These are phyloP conservation scores for Montipora foliosa DNA, from an alignment of 64 coral and sea anemone genomes.

Conservation along the genomic window DNA sequence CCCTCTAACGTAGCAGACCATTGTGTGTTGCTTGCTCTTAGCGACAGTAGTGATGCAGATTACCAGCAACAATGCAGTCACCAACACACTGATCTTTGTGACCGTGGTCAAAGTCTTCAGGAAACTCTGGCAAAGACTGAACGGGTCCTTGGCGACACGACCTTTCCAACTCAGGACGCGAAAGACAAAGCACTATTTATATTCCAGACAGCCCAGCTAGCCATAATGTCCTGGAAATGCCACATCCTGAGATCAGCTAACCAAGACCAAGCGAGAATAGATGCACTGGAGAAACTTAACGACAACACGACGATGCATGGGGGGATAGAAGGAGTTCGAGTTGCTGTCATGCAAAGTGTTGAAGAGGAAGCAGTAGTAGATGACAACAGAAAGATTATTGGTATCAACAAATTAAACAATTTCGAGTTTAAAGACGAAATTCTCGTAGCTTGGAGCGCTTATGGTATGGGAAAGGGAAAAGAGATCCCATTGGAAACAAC, in stretches of 20 bases:
- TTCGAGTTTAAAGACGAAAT: not conserved
- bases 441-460: constrained; percentile 7
- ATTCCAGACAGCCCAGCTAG: not conserved
- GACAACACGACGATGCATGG: not conserved
- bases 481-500: not conserved
- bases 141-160: too few relatives aligned
- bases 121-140: too few relatives aligned
- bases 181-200: too few relatives aligned
- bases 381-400: not conserved
- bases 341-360: not conserved
- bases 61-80: constrained; percentile 21
- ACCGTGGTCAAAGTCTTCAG: too few relatives aligned
- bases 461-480: constrained; percentile 35
- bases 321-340: constrained; percentile 26
- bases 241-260: too few relatives aligned
- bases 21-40: constrained; percentile 37
- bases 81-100: constrained; percentile 24
- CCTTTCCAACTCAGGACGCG: too few relatives aligned
- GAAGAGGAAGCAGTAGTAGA: not conserved
- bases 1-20: constrained; percentile 54
- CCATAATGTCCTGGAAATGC: constrained; percentile 1
- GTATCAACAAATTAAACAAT: constrained; percentile 43
- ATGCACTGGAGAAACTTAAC: constrained; percentile 34
- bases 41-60: constrained; percentile 35
- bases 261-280: constrained; percentile 18